These are phyloP conservation scores for Panurus biarmicus DNA, from an alignment of 2,113 vertebrate genomes.

Conservation along the genomic window DNA sequence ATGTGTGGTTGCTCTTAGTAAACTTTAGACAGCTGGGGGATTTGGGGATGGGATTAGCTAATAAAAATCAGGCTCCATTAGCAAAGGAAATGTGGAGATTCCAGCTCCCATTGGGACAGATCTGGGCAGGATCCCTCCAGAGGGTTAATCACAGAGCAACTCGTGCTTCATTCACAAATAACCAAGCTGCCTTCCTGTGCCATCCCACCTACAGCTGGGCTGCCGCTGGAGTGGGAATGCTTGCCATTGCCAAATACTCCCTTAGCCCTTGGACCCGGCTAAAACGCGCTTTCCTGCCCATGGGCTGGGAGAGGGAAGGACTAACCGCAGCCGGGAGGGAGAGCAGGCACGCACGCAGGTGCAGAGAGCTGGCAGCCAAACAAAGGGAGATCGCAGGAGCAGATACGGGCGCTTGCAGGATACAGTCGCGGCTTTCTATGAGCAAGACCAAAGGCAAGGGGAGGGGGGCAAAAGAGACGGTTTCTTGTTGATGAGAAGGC, in stretches of 20 bases:
- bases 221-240: not conserved
- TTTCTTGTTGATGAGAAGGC: not conserved
- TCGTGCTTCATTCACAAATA: not conserved
- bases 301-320: constrained; percentile 2
- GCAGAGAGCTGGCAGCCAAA: constrained; percentile 51
- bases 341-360: constrained; percentile 22
- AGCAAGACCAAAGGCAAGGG: not conserved
- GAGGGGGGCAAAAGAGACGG: not conserved
- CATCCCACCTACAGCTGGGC: not conserved
- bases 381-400: constrained; percentile 41
- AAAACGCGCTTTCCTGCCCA: not conserved
- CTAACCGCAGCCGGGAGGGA: not conserved
- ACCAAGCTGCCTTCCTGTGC: not conserved
- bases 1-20: not conserved
- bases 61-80: not conserved
- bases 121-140: not conserved
- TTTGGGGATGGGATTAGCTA: constrained; percentile 6
- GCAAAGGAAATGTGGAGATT: not conserved
- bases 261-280: not conserved
- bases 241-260: not conserved
- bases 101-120: not conserved
- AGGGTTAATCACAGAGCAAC: not conserved
- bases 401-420: not conserved
- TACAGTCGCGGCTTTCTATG: not conserved
- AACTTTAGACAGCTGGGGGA: not conserved